Evolutionary conservation across 2,797 vertebrate genomes (phyloP), one percentile per base, ranked within the genome.

Genomic region (Leptatherina wallacei): DNA sequence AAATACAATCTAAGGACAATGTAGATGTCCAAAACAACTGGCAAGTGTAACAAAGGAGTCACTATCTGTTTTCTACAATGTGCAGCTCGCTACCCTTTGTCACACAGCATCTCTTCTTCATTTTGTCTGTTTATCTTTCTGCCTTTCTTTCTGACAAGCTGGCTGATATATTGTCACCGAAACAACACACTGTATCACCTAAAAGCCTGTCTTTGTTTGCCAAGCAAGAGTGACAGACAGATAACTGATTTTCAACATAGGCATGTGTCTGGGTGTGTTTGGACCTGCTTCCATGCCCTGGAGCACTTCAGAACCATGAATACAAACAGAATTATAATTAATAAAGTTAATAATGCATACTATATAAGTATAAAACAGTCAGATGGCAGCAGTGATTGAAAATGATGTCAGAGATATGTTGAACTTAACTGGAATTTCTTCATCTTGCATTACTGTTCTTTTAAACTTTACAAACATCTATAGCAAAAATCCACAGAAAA

Each of bases 11-110:
- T 67, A 51, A 64, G 55, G 52, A 60, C 63, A 67, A 61, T 27
- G 24, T 72, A 68, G 69, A 52, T 81, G 24, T 27, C 24, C 74
- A 71, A 54, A 11, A 65, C 72, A 73, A 71, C 75, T 75, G 57
- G 12, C 54, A 52, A 27, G 24, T 27, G 24, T 27, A 27, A 27
- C 24, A 27, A 27, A 27, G 24, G 24, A 27, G 24, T 27, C 24
- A 27, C 24, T 27, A 27, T 68, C 9, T 36, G 20, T 55, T 47
- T n/a, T 69, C 38, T 75, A 20, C 61, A 65, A 55, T 35, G 42
- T 67, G 47, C 35, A 69, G 69, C 57, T 78, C 59, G 29, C 71
- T 57, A 42, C 35, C 57, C 24, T 24, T 18, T 18, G 9, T 22
- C 30, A 27, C 35, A 61, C 55, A 65, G n/a, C 16, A 1, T 74